Evolutionary conservation across 92 coral and sea anemone genomes (phyloP).

Genomic region (Scolanthus callimorphus): DNA sequence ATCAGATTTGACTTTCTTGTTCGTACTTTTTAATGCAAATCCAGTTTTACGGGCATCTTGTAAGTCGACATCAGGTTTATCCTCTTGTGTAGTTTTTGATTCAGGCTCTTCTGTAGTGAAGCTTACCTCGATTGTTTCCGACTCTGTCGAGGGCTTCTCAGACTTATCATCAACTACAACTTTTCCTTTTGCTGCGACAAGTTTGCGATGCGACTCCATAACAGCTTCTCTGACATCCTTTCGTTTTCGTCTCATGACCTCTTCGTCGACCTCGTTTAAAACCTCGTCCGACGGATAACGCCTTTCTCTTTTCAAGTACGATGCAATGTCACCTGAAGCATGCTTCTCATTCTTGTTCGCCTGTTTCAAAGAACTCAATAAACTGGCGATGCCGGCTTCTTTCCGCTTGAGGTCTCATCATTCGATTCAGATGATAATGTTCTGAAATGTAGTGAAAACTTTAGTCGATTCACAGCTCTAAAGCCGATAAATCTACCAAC

Average conservation of each 20-base stretch:
- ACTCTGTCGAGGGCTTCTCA: too few relatives aligned
- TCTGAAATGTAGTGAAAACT: constrained; percentile 1
- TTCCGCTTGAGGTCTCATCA: not conserved
- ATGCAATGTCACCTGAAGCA: constrained; percentile 7
- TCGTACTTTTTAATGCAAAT: constrained; percentile 4
- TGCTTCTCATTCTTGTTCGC: constrained; percentile 2
- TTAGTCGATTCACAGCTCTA: constrained; percentile 6
- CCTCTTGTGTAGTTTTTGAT: too few relatives aligned
- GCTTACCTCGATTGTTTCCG: too few relatives aligned
- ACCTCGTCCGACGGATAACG: not conserved
- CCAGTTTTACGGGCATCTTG: too few relatives aligned
- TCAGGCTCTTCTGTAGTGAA: too few relatives aligned
- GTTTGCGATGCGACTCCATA: not conserved
- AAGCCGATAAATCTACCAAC: constrained; percentile 2
- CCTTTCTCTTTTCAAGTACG: not conserved
- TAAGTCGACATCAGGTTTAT: too few relatives aligned
- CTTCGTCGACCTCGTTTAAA: not conserved
- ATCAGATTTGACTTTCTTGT: constrained; percentile 14
- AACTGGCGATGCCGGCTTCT: constrained; percentile 3
- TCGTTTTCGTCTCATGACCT: not conserved
- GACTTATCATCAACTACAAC: too few relatives aligned
- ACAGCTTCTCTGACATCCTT: not conserved
- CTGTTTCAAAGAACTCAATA: constrained; percentile 12
- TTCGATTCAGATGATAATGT: constrained; percentile 9
- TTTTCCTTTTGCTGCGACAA: not conserved